Base-by-base conservation (phyloP, 2,797 vertebrate genomes). In the Fistularia tabacaria region DNA sequence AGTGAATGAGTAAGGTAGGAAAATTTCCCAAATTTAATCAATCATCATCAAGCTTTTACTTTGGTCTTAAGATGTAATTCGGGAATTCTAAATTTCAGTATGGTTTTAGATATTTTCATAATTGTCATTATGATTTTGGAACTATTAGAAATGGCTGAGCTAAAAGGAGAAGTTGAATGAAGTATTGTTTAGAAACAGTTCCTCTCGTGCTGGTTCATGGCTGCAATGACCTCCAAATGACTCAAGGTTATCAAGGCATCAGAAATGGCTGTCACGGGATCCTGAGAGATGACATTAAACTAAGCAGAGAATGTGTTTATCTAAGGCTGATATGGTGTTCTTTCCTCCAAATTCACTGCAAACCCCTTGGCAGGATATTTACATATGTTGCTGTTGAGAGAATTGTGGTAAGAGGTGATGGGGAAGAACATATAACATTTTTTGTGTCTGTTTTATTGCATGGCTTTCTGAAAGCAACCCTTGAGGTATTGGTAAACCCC, bases 211-310 rank as follows among this genome's bases (percentile, higher is more conserved):
- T 77, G 55, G 66, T 77, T 80, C 59, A 73, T 69, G 73, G 52
- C 58, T 69, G 62, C 70, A 62, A 65, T 85, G 80, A 82, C 71
- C 78, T 70, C 59, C 46, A 51, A 51, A 69, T 68, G 64, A 75
- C 69, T 73, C 37, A 64, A 77, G 73, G 78, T 83, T 86, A 85
- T 85, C 74, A 53, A 66, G 70, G 51, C 74, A 81, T 85, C 79
- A 51, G 75, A 71, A 62, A 69, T 65, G 62, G 54, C 56, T 57
- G 80, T 82, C 68, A 75, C 72, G 52, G 62, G 54, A 73, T 67
- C 77, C 56, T 9, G 54, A 63, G 59, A 78, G 64, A 58, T 10
- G 13, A 63, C 71, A 73, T 62, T 56, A 72, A 74, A 74, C 61
- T 53, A 43, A 54, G 58, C 44, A 36, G 38, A 51, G 65, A 72